Base-by-base conservation (phyloP, 2,113 vertebrate species). In the Sebastes fasciatus region DNA sequence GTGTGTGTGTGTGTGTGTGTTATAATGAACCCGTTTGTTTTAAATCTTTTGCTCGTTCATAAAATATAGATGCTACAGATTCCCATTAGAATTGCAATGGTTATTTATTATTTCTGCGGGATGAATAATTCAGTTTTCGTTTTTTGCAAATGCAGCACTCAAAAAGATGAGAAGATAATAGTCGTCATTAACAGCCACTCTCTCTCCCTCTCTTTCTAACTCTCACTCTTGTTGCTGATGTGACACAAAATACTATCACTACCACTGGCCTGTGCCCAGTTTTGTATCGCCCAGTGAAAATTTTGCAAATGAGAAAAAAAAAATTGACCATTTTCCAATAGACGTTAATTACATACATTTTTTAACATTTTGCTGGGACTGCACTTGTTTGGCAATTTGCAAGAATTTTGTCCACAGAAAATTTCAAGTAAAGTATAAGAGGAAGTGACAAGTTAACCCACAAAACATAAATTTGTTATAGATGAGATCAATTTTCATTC, bases 41-140 rank as follows among this genome's bases (percentile, higher is more conserved):
- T 82, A 86, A 90, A 88, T 92, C 79, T 82, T 84, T 84, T 52
- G 68, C 88, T 80, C 67, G 4, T 82, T 91, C 74, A 89, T 91
- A 72, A 92, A 92, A 88, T 91, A 91, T 89, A 87, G 66, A 91
- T 89, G 71, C 61, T 67, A 84, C 85, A 81, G 58, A 88, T 91
- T 82, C 83, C 77, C 80, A 69, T 82, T 78, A 80, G 85, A 85
- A 90, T 79, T 58, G 54, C 73, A 80, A 71, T 72, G 70, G 34
- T 91, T 90, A 88, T 89, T 91, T 91, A 89, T 90, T 93, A 83
- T 86, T 89, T 82, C 79, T 84, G 49, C 23, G 48, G 62, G 34
- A 89, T 89, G 66, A 91, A 91, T 93, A 80, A 88, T 91, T 89
- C 14, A 88, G 84, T 88, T 84, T 82, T 62, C 19, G 12, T 79